Evolutionary conservation across 2,888 invertebrate genomes (phyloP).

Genomic region (Lithophane socia): DNA sequence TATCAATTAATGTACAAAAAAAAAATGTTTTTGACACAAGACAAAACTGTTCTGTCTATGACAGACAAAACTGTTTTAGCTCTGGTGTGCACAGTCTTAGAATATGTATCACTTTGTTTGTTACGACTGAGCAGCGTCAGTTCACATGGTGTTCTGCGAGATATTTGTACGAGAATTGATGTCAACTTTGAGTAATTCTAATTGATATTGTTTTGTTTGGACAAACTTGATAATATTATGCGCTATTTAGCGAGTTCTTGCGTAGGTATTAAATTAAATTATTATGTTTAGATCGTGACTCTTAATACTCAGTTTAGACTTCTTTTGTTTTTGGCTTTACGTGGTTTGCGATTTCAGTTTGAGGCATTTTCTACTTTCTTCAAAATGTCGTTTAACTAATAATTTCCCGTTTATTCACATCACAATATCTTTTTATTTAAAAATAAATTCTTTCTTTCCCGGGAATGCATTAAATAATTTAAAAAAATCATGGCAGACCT

Average conservation of each 20-base stretch:
- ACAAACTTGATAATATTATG: not conserved
- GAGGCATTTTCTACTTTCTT: not conserved
- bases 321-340: not conserved
- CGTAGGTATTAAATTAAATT: not conserved
- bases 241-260: not conserved
- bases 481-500: not conserved
- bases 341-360: not conserved
- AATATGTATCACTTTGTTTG: conserved; percentile 8
- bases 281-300: not conserved
- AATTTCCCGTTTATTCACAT: not conserved
- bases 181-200: not conserved
- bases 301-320: not conserved
- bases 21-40: not conserved
- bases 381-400: not conserved
- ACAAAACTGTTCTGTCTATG: not conserved
- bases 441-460: not conserved
- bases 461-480: not conserved
- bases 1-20: not conserved
- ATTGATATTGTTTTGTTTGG: conserved; percentile 19
- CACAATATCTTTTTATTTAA: not conserved
- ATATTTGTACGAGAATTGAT: conserved; percentile 3
- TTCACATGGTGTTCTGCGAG: not conserved
- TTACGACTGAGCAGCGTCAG: not conserved
- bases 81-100: not conserved
- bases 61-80: not conserved